Evolutionary conservation across 2,797 vertebrate species (phyloP).

Genomic region (Hemibagrus guttatus): DNA sequence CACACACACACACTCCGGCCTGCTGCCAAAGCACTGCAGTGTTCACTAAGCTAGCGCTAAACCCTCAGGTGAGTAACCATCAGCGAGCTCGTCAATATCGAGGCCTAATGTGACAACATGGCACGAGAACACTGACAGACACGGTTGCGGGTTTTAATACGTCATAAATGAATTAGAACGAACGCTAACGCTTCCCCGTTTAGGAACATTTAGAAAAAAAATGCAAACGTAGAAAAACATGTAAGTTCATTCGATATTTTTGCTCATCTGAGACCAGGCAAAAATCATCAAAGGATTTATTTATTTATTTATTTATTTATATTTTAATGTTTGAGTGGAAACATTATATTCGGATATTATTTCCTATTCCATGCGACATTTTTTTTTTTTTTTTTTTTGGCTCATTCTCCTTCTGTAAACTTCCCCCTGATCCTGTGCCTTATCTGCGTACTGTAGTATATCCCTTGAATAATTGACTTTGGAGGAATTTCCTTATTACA

Average conservation of each 20-base stretch:
- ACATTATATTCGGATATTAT: neutral
- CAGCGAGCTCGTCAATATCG: conserved; percentile 42
- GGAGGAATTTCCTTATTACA: conserved; percentile 51
- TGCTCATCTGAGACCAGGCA: no score
- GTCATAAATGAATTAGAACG: neutral
- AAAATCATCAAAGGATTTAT: neutral
- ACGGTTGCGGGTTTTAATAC: neutral
- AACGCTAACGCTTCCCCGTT: neutral
- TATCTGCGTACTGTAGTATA: neutral
- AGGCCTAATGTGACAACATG: conserved; percentile 30
- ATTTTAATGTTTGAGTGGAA: neutral
- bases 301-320: neutral
- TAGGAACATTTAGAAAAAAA: neutral
- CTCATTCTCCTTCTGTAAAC: neutral
- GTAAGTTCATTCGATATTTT: neutral
- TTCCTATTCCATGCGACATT: no score
- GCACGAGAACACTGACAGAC: neutral
- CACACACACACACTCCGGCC: conserved; percentile 12
- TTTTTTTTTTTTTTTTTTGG: neutral
- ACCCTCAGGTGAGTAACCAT: conserved; percentile 41
- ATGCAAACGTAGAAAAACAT: neutral
- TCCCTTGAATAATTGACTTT: conserved; percentile 47
- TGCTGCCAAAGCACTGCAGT: conserved; percentile 14
- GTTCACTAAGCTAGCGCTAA: conserved; percentile 11
- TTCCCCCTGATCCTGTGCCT: neutral